Evolutionary conservation across 2,113 vertebrate species (phyloP), one percentile per base, ranked within the genome.

Genomic region (Poecile atricapillus): DNA sequence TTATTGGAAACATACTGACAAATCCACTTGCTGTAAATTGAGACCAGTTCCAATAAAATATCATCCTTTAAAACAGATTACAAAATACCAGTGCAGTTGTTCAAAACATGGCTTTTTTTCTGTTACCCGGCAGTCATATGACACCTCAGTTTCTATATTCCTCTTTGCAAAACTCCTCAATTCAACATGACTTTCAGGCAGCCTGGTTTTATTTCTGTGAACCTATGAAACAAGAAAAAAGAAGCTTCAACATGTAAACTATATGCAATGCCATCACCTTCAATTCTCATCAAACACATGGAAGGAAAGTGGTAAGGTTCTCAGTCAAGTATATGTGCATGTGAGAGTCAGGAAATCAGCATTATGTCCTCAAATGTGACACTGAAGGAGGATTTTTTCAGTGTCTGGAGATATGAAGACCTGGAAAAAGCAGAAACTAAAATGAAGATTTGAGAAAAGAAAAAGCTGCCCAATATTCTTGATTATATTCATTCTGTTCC

Each of bases 191-290:
- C 98, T 97, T 99, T 98, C 96, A 99, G 91, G 78, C 98, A 98
- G 91, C 99, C 99, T 85, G 98, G 98, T 95, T 99, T 98, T 97
- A 98, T 98, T 98, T 99, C 99, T 77, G 98, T 98, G 95, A 99
- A 99, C 98, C 99, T 99, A 97, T n/a, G 93, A 97, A 98, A 96
- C 7, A 21, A 96, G 70, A 96, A 91, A 74, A 65, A 97, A 43
- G 68, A 91, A 73, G 68, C 80, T 97, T 96, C 93, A 97, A 95
- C 33, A 81, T n/a, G 80, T 87, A 88, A 65, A 84, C 70, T 67
- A 39, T 5, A 37, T 24, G 30, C 65, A 67, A 20, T 53, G 23
- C 31, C 55, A 74, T 47, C 49, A 17, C 35, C 53, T 56, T 76
- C 46, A 89, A 74, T 59, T 83, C 55, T 83, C 74, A 79, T 24